Evolutionary conservation across 2,113 vertebrate genomes (phyloP).

Genomic region (Bubalus kerabau): DNA sequence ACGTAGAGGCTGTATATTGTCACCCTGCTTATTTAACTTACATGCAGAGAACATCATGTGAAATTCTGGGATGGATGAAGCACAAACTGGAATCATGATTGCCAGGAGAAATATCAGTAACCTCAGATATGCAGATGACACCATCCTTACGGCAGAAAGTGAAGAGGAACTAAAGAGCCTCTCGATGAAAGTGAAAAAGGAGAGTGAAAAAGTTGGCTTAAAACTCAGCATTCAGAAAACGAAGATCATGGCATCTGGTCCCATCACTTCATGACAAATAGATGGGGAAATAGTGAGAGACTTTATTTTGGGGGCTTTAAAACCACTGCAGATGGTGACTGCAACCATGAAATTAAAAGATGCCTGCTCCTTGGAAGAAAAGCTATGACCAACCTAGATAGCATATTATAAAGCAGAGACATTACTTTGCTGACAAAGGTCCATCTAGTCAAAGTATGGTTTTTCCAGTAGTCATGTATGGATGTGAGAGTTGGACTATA

Average conservation of each 20-base stretch:
- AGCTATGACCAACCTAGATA: not conserved
- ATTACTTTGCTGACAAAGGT: not conserved
- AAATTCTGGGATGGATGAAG: too few species aligned
- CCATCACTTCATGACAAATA: not conserved
- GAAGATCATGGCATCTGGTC: too few species aligned
- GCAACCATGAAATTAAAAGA: not conserved
- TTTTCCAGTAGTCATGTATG: not conserved
- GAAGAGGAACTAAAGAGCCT: too few species aligned
- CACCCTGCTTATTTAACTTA: too few species aligned
- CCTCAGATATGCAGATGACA: too few species aligned
- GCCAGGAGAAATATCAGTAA: too few species aligned
- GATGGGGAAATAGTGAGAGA: not conserved
- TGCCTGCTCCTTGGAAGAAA: not conserved
- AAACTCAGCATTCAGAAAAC: too few species aligned
- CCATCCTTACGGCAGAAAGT: not conserved
- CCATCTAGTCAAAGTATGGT: not conserved
- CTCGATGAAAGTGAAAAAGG: too few species aligned
- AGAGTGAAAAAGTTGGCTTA: too few species aligned
- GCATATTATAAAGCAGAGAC: not conserved
- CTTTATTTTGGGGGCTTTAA: not conserved
- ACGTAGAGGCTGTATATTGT: too few species aligned
- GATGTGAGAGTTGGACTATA: not conserved
- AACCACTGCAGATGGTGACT: not conserved
- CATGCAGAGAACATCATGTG: too few species aligned
- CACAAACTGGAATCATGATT: too few species aligned